These are phyloP conservation scores for Coleophora deauratella DNA, from an alignment of 2,888 invertebrate species.

Conservation along the genomic window DNA sequence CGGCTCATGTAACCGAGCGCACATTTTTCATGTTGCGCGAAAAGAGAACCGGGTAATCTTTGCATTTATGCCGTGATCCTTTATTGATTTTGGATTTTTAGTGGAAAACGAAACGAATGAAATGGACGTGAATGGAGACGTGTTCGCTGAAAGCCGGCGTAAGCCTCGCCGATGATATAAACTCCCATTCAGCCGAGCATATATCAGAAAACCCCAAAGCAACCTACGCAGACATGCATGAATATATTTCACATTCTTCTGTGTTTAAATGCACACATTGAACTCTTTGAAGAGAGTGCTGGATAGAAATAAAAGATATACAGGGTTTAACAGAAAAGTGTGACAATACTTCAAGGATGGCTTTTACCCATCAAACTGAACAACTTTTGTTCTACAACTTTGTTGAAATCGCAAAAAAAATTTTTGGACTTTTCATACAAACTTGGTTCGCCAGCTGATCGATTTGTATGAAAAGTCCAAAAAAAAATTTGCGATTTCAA, in stretches of 20 bases:
- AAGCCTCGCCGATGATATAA: constrained; percentile 67
- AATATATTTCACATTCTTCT: constrained; percentile 18
- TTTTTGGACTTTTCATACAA: too few relatives aligned
- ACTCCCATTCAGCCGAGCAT: constrained; percentile 56
- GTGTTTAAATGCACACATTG: constrained; percentile 16
- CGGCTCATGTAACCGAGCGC: constrained; percentile 64
- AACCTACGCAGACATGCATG: constrained; percentile 27
- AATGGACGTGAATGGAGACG: constrained; percentile 68
- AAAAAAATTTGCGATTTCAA: too few relatives aligned
- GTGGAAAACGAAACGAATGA: constrained; percentile 70
- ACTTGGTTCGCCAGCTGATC: too few relatives aligned
- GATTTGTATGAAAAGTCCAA: too few relatives aligned
- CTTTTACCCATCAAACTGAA: too few relatives aligned
- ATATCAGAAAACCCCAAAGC: constrained; percentile 51
- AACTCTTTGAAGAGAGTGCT: constrained; percentile 5
- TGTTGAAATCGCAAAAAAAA: too few relatives aligned
- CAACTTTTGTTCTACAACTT: too few relatives aligned
- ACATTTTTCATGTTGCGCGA: constrained; percentile 68
- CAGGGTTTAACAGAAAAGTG: too few relatives aligned
- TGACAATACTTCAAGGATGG: too few relatives aligned
- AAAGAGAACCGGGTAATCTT: constrained; percentile 68
- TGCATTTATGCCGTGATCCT: constrained; percentile 72
- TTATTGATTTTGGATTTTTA: constrained; percentile 75
- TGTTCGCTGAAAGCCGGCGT: constrained; percentile 62
- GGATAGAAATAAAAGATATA: too few relatives aligned